These are phyloP conservation scores for Hemicentrotus pulcherrimus DNA, from an alignment of 35 echinoderm and acorn worm species.

Conservation along the genomic window DNA sequence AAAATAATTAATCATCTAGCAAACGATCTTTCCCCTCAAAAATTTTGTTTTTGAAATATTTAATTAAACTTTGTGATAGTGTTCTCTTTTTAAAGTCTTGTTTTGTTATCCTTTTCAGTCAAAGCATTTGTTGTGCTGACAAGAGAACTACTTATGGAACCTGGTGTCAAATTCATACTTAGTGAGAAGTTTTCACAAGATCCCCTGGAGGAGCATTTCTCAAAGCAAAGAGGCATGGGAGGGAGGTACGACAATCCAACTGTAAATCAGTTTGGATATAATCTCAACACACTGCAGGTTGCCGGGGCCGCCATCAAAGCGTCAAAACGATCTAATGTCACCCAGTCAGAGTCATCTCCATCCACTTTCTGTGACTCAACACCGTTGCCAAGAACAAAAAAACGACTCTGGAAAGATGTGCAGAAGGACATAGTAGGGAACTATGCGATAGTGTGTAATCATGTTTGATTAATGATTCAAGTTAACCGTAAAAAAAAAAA, in stretches of 20 bases:
- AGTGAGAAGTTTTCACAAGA: background rate
- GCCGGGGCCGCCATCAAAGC: background rate
- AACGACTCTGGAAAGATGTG: too few species aligned
- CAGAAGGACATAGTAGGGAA: too few species aligned
- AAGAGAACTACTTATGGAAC: background rate
- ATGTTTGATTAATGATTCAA: too few species aligned
- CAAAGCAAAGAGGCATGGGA: background rate
- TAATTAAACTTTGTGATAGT: too few species aligned
- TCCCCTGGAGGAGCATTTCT: background rate
- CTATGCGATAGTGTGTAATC: too few species aligned
- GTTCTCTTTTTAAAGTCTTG: too few species aligned
- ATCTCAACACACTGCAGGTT: background rate
- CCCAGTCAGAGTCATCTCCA: background rate
- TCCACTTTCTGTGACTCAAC: too few species aligned
- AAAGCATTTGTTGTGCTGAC: background rate
- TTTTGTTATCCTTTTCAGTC: background rate
- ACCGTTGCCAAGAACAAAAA: too few species aligned
- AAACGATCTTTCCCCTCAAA: too few species aligned
- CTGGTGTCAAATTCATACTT: background rate
- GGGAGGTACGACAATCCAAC: background rate
- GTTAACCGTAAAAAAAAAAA: too few species aligned
- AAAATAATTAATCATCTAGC: too few species aligned
- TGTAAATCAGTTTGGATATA: background rate
- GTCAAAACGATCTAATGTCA: background rate
- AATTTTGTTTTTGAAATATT: too few species aligned